Percentiles rank a stretch among this genome's conserved stretches.
Evolutionary conservation across 2,888 invertebrate genomes (phyloP).

Genomic region (Lysandra coridon): DNA sequence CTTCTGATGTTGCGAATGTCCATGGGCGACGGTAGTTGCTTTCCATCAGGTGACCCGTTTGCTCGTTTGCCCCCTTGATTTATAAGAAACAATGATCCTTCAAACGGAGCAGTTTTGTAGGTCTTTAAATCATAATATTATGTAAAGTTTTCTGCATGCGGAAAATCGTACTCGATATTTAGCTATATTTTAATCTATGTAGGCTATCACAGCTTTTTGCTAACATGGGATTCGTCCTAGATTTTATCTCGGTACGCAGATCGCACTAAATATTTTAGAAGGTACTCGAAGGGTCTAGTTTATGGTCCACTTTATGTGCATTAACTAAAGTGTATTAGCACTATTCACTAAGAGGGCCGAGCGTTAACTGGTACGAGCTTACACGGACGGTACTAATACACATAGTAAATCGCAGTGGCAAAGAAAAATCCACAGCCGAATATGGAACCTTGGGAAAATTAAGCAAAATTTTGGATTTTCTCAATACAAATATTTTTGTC

Average conservation of each 20-base stretch:
- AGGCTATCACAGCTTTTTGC: neutral
- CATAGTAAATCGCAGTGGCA: slow-evolving; percentile 1
- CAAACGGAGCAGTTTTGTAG: too few species aligned
- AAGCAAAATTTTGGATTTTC: neutral
- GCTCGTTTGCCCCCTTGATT: too few species aligned
- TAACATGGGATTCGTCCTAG: neutral
- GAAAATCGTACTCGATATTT: neutral
- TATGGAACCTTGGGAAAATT: neutral
- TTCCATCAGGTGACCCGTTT: too few species aligned
- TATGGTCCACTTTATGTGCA: slow-evolving; percentile 28
- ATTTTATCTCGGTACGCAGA: slow-evolving; percentile 19
- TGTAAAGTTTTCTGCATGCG: too few species aligned
- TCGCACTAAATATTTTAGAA: slow-evolving; percentile 26
- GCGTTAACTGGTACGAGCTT: slow-evolving; percentile 6
- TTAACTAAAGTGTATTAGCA: slow-evolving; percentile 26
- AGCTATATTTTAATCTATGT: neutral
- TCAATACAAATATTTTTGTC: neutral
- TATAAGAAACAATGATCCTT: too few species aligned
- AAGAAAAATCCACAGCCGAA: neutral
- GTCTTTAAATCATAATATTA: too few species aligned
- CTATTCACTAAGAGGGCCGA: slow-evolving; percentile 22
- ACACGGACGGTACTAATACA: neutral
- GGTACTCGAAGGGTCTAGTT: slow-evolving; percentile 26
- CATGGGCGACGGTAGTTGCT: too few species aligned
- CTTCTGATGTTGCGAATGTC: too few species aligned